Conservation (phyloP, 2,113 vertebrate genomes). For the Hypomesus transpacificus region DNA sequence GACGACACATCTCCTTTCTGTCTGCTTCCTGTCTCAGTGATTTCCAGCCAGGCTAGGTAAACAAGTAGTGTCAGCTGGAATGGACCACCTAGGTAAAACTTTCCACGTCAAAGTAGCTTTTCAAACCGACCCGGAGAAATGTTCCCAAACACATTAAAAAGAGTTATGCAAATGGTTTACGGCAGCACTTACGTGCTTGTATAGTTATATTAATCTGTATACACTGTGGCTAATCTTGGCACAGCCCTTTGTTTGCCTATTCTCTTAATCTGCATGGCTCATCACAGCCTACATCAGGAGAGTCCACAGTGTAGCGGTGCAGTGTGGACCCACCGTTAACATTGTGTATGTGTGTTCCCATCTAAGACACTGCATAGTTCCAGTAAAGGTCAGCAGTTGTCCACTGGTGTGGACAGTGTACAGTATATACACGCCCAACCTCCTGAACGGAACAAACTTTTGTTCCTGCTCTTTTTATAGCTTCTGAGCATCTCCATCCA, state of each 20-base stretch:
- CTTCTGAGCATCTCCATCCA: background rate
- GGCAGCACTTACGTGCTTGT: conserved; percentile 61
- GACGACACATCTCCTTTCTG: conserved; percentile 41
- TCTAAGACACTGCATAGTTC: background rate
- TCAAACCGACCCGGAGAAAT: conserved; percentile 59
- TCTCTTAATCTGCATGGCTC: conserved; percentile 58
- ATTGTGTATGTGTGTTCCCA: conserved; percentile 11
- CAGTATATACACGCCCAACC: conserved; percentile 9
- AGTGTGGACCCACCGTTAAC: conserved; percentile 44
- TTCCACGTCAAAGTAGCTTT: conserved; percentile 73
- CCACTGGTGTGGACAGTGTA: background rate
- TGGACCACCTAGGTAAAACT: conserved; percentile 77
- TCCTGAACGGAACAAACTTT: background rate
- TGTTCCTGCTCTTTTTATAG: background rate
- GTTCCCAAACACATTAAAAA: conserved; percentile 77
- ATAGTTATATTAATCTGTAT: conserved; percentile 72
- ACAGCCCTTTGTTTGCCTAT: conserved; percentile 56
- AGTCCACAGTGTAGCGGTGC: conserved; percentile 60
- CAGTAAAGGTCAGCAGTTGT: conserved; percentile 34
- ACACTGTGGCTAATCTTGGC: conserved; percentile 63
- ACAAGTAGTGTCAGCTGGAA: conserved; percentile 69
- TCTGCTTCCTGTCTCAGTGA: conserved; percentile 57
- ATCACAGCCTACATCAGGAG: conserved; percentile 59
- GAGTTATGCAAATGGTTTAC: conserved; percentile 76
- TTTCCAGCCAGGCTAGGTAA: conserved; percentile 65